phyloP scores from a whole-genome alignment of 92 coral and sea anemone species.

The Pocillopora grandis region DNA sequence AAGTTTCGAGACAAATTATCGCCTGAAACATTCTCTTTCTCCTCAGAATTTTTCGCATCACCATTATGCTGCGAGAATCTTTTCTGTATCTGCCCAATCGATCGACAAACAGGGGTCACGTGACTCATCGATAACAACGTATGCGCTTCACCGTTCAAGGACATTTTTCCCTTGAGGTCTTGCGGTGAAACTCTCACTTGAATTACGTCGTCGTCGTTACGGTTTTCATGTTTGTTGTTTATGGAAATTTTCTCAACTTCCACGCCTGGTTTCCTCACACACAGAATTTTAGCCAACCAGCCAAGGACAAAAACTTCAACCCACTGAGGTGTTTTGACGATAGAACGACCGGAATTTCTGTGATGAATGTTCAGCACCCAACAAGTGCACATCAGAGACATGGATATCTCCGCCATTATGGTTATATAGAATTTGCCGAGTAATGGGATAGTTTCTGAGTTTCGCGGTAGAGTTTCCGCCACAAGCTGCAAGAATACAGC shows the following conservation, averaged over 20 bases:
- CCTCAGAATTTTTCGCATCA: background rate
- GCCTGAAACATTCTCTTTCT: constrained; percentile 18
- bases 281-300: constrained; percentile 64
- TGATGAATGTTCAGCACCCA: constrained; percentile 85
- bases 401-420: constrained; percentile 84
- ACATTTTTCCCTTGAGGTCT: constrained; percentile 33
- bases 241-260: constrained; percentile 3
- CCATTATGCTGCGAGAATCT: constrained; percentile 41
- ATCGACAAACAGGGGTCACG: constrained; percentile 69
- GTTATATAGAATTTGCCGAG: constrained; percentile 87
- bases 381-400: constrained; percentile 85
- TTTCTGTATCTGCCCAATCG: constrained; percentile 62
- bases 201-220: background rate
- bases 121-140: constrained; percentile 63
- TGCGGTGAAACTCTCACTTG: constrained; percentile 18
- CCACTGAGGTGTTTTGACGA: constrained; percentile 67
- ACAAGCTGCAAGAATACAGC: constrained; percentile 90
- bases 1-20: constrained; percentile 37
- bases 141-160: constrained; percentile 46
- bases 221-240: constrained; percentile 15
- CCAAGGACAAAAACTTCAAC: constrained; percentile 59
- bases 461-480: constrained; percentile 86
- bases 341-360: constrained; percentile 69
- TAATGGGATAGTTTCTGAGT: constrained; percentile 84
- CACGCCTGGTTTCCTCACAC: constrained; percentile 67